Base-by-base conservation (phyloP, 1,140 invertebrate genomes). In the Gonatopus flavifemur region DNA sequence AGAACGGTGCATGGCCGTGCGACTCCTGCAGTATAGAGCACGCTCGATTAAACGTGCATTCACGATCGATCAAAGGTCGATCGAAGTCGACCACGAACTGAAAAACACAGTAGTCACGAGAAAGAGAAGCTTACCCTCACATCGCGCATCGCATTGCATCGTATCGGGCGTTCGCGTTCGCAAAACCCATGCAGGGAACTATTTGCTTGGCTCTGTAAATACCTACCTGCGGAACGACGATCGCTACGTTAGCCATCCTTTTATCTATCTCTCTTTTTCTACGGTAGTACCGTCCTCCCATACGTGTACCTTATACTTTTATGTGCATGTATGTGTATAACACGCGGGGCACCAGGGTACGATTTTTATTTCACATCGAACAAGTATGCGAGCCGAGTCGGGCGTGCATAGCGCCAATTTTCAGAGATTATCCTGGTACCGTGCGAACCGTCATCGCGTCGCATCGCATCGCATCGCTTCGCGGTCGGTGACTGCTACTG, bases 41-140 rank as follows among this genome's bases (percentile, higher is more conserved):
- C 67, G 62, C 56, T 64, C 65, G 64, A 66, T 71, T 62, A 62
- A 68, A 69, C 70, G 62, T 69, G 64, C 64, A 69, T 69, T 70
- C 68, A 66, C 64, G 62, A 68, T 70, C 67, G 70, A 71, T 72
- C 70, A 71, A 64, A 71, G 67, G 70, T 72, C 69, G 70, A 71
- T 63, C 57, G 56, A 59, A 63, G 60, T 63, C 54, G 52, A 57
- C 60, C 54, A 59, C 52, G 60, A 58, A 52, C 57, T 60, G 59
- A 62, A 66, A 64, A 64, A 49, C 58, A 59, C 64, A 66, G 40
- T 22, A 39, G 63, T 65, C 63, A 64, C 58, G 63, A 64, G 63
- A 61, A 41, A 47, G 53, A 49, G 53, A 31, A 20, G 36, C 36
- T 25, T 35, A 41, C 21, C 38, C 57, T 58, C 55, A 52, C 52